phyloP scores from a whole-genome alignment of 2,113 vertebrate species.

The Nerophis lumbriciformis region DNA sequence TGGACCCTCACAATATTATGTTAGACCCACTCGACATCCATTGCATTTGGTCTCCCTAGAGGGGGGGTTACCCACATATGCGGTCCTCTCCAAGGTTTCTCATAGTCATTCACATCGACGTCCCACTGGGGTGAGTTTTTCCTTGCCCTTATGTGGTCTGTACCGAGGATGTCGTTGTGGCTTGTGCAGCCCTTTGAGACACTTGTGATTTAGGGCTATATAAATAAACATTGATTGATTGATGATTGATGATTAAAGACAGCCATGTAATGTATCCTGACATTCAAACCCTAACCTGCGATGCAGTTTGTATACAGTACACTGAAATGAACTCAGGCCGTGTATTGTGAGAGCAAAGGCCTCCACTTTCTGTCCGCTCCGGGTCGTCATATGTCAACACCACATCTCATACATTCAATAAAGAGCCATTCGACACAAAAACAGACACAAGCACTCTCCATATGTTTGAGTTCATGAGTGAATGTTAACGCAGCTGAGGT shows the following conservation, averaged over 20 bases:
- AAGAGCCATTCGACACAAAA: slow-evolving; percentile 32
- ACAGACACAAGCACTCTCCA: slow-evolving; percentile 43
- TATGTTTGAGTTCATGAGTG: slow-evolving; percentile 39
- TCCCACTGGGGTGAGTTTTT: no score
- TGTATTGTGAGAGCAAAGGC: slow-evolving; percentile 37
- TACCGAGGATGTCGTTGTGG: no score
- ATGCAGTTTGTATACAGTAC: slow-evolving; percentile 26
- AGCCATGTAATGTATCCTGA: slow-evolving; percentile 22
- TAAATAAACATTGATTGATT: no score
- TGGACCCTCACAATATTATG: no score
- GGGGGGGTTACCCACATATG: no score
- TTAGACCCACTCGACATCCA: no score
- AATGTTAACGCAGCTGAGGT: slow-evolving; percentile 68
- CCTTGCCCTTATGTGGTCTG: no score
- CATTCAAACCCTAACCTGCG: slow-evolving; percentile 27
- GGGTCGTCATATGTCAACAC: slow-evolving; percentile 22
- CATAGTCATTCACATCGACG: no score
- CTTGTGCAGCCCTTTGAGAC: no score
- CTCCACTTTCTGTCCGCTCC: slow-evolving; percentile 35
- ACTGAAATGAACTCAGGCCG: slow-evolving; percentile 28
- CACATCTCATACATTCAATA: slow-evolving; percentile 22
- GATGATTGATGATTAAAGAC: slow-evolving; percentile 15
- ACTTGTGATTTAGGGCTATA: no score
- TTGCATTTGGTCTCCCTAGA: no score
- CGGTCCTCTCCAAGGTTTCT: no score